Percentiles rank a stretch among this genome's conserved stretches.
Evolutionary conservation across 2,113 vertebrate species (phyloP).

Genomic region (Muntiacus reevesi): DNA sequence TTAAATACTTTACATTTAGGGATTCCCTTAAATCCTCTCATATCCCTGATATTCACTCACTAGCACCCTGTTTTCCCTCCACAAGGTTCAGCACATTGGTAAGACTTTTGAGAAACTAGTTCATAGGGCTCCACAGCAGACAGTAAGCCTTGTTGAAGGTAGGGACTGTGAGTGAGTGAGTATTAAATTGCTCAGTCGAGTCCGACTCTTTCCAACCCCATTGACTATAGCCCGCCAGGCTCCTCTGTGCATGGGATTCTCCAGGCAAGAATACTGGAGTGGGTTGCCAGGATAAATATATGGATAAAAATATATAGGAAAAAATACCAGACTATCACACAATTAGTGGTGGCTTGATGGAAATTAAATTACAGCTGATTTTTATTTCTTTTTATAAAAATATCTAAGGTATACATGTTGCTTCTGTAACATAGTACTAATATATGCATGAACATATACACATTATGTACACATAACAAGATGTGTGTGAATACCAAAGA

Average conservation of each 20-base stretch:
- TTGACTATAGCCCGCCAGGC: not conserved
- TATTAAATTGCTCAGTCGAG: not conserved
- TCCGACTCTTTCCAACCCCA: not conserved
- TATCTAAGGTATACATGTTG: not conserved
- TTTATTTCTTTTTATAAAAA: conserved; percentile 19
- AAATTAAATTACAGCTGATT: not conserved
- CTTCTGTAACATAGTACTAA: not conserved
- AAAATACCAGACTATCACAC: not conserved
- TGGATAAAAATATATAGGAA: not conserved
- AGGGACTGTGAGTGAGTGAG: not conserved
- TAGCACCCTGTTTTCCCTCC: not conserved
- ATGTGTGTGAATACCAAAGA: not conserved
- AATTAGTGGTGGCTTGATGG: not conserved
- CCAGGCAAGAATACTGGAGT: not conserved
- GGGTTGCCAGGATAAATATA: not conserved
- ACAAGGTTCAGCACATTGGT: not conserved
- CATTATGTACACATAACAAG: not conserved
- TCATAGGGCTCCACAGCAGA: not conserved
- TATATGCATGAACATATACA: not conserved
- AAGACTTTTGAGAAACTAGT: not conserved
- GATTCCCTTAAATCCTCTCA: not conserved
- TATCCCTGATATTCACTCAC: not conserved
- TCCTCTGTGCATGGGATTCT: not conserved
- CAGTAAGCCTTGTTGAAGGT: not conserved
- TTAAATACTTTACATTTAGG: not conserved